Conservation (phyloP, 2,888 invertebrate genomes). For the Eristalis intricaria region DNA sequence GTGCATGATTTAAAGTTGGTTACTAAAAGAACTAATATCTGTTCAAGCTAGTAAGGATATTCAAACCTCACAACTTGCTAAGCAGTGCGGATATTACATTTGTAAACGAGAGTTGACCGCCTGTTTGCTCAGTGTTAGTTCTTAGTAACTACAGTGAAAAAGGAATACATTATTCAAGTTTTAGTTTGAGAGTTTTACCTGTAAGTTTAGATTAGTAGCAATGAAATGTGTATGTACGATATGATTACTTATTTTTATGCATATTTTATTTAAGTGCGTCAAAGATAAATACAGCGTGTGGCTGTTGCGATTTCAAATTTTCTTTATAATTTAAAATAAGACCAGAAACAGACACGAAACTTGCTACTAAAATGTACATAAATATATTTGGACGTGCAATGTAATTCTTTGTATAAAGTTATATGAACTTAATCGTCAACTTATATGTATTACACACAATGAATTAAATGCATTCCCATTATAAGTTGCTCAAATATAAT, state of each 20-base stretch:
- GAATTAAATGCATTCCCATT: neutral
- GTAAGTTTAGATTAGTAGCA: too few species aligned
- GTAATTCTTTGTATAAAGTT: neutral
- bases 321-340: too few species aligned
- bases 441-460: neutral
- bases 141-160: neutral
- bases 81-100: constrained; percentile 62
- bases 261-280: too few species aligned
- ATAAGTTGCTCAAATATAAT: neutral
- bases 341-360: too few species aligned
- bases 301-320: too few species aligned
- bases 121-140: constrained; percentile 38
- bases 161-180: too few species aligned
- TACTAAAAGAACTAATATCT: neutral
- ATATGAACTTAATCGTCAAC: neutral
- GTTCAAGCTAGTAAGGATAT: constrained; percentile 14
- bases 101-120: constrained; percentile 53
- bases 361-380: too few species aligned
- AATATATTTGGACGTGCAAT: too few species aligned
- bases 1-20: constrained; percentile 46
- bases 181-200: too few species aligned
- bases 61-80: constrained; percentile 9
- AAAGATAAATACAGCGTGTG: too few species aligned
- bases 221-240: too few species aligned
- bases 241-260: too few species aligned